phyloP scores from a whole-genome alignment of 2,888 invertebrate genomes.

The Melipona bicolor region DNA sequence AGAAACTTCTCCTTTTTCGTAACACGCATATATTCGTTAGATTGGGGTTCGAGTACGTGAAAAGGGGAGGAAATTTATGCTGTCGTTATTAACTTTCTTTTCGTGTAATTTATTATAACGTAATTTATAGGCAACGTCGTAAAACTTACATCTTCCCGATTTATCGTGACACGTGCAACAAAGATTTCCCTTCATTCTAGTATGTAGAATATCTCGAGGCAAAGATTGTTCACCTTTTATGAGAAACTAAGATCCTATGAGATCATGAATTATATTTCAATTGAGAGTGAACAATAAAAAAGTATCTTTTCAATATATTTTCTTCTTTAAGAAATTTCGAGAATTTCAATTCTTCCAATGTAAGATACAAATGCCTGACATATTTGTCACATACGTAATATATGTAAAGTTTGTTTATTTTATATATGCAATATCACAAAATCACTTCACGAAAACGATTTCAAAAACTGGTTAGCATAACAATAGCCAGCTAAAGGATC shows the following conservation, averaged over 20 bases:
- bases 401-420: not conserved
- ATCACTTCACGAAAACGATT: not conserved
- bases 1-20: not conserved
- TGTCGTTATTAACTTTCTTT: constrained; percentile 51
- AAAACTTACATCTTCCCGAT: constrained; percentile 61
- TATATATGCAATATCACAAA: not conserved
- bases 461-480: not conserved
- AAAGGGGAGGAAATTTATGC: constrained; percentile 56
- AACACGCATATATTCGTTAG: constrained; percentile 1
- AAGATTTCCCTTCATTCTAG: constrained; percentile 66
- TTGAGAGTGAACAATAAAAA: not conserved
- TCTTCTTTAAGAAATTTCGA: not conserved
- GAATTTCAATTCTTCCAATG: not conserved
- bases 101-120: constrained; percentile 21
- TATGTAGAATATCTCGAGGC: constrained; percentile 57
- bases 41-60: not conserved
- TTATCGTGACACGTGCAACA: constrained; percentile 64
- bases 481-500: not conserved
- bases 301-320: not conserved
- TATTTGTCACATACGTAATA: not conserved
- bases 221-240: constrained; percentile 63
- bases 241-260: constrained; percentile 38
- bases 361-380: not conserved
- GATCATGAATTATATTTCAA: not conserved
- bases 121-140: constrained; percentile 58